These are phyloP conservation scores for Globia sparganii DNA, from an alignment of 2,888 invertebrate species.

Conservation along the genomic window DNA sequence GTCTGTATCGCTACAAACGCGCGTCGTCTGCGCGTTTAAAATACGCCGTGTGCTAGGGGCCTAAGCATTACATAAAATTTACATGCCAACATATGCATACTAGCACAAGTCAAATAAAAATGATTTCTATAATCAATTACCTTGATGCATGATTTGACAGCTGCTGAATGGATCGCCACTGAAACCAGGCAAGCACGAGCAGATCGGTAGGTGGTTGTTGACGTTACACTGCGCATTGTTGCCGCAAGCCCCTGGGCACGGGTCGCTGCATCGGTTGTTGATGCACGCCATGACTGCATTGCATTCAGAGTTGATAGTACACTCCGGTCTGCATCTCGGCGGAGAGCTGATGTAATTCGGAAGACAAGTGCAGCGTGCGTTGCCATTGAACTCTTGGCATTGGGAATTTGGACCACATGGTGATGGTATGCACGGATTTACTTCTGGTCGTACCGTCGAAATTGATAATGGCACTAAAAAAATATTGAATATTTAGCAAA, in stretches of 20 bases:
- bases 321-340: constrained; percentile 94
- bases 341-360: constrained; percentile 94
- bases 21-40: too few relatives aligned
- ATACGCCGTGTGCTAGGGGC: too few relatives aligned
- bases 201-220: constrained; percentile 92
- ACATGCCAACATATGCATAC: background rate
- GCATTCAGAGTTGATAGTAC: constrained; percentile 93
- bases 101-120: background rate
- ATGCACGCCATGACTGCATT: constrained; percentile 92
- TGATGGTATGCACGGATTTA: constrained; percentile 93
- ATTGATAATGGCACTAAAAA: constrained; percentile 78
- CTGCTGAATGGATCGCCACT: constrained; percentile 93
- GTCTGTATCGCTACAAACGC: too few relatives aligned
- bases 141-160: constrained; percentile 80
- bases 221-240: constrained; percentile 94
- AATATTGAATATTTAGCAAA: constrained; percentile 24
- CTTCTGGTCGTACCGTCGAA: constrained; percentile 70
- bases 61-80: background rate
- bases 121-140: constrained; percentile 65
- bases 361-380: constrained; percentile 93
- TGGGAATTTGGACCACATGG: constrained; percentile 95
- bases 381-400: constrained; percentile 92
- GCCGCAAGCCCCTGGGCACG: constrained; percentile 95
- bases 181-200: constrained; percentile 92
- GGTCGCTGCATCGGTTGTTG: constrained; percentile 93